Evolutionary conservation across 1,140 invertebrate species (phyloP), one percentile per base, ranked within the genome.

Genomic region (Drosophila mayri): DNA sequence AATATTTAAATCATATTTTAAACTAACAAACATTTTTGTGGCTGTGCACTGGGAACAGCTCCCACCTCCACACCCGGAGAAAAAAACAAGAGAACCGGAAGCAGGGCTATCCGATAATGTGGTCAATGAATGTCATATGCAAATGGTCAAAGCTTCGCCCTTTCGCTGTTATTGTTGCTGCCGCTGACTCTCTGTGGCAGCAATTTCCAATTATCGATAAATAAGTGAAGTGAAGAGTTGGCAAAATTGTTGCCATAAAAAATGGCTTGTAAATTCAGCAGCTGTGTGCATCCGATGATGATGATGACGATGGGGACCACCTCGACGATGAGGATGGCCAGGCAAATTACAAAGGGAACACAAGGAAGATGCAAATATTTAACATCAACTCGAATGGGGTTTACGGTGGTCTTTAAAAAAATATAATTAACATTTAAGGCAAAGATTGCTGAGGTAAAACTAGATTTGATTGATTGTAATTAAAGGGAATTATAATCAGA

Each of bases 161-260:
- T 25, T 38, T 40, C 9, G 40, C 35, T 32, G 28, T 35, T 71
- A 32, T 70, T 47, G 65, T 35, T 55, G 16, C 28, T 32, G 38
- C 37, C 9, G 20, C 41, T 10, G 57, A 14, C 25, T 49, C 35
- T 58, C n/a, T 25, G 32, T 58, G 41, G 41, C 65, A 67, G 84
- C 71, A 68, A 64, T 74, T 83, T 87, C 79, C 79, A 87, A 87
- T 88, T 87, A 88, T 88, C 84, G 79, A 83, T 88, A 79, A 87
- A 87, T 76, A 87, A 83, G 64, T 77, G 72, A 87, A 86, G 67
- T 80, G 67, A 80, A 83, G 76, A 83, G 83, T 46, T 82, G 79
- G 61, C 55, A 68, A 79, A 79, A 60, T 79, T 73, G 28, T 65
- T 47, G 55, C 62, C 49, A 87, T 78, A 64, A 79, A 79, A 86